phyloP scores from a whole-genome alignment of 2,888 invertebrate genomes.

The Oligia fasciuncula region DNA sequence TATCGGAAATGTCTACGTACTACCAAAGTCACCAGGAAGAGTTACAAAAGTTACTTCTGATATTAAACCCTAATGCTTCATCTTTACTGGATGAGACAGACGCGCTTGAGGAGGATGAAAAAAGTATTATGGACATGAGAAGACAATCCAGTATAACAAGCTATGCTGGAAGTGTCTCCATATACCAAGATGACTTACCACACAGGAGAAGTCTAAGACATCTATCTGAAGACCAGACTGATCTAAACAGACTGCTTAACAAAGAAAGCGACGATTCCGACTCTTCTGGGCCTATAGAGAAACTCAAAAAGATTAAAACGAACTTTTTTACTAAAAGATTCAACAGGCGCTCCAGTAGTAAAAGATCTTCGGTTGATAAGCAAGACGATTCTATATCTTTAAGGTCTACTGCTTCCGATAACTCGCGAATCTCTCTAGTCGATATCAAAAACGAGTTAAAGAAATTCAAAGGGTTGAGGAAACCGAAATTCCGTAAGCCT shows the following conservation, averaged over 20 bases:
- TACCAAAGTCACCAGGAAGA: slow-evolving; percentile 85
- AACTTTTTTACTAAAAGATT: slow-evolving; percentile 91
- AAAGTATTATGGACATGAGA: slow-evolving; percentile 72
- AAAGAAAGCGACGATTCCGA: slow-evolving; percentile 86
- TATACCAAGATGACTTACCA: slow-evolving; percentile 83
- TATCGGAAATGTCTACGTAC: slow-evolving; percentile 83
- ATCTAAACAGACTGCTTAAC: slow-evolving; percentile 87
- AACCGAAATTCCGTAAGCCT: slow-evolving; percentile 81
- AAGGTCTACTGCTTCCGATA: slow-evolving; percentile 87
- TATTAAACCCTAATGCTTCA: slow-evolving; percentile 83
- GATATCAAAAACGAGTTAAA: slow-evolving; percentile 85
- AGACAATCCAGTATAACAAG: slow-evolving; percentile 79
- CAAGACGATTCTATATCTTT: slow-evolving; percentile 88
- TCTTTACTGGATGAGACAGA: slow-evolving; percentile 83
- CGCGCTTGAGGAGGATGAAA: slow-evolving; percentile 82
- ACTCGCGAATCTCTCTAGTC: slow-evolving; percentile 83
- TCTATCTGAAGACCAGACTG: slow-evolving; percentile 84
- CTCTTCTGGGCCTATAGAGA: slow-evolving; percentile 86
- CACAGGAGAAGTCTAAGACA: slow-evolving; percentile 82
- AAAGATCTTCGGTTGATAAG: slow-evolving; percentile 84
- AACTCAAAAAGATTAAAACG: slow-evolving; percentile 91
- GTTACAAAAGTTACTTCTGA: slow-evolving; percentile 79
- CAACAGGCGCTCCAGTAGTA: slow-evolving; percentile 83
- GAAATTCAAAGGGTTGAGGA: slow-evolving; percentile 84
- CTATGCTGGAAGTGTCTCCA: slow-evolving; percentile 79